phyloP scores from a whole-genome alignment of 2,113 vertebrate species.

The Tretioscincus oriximinensis region DNA sequence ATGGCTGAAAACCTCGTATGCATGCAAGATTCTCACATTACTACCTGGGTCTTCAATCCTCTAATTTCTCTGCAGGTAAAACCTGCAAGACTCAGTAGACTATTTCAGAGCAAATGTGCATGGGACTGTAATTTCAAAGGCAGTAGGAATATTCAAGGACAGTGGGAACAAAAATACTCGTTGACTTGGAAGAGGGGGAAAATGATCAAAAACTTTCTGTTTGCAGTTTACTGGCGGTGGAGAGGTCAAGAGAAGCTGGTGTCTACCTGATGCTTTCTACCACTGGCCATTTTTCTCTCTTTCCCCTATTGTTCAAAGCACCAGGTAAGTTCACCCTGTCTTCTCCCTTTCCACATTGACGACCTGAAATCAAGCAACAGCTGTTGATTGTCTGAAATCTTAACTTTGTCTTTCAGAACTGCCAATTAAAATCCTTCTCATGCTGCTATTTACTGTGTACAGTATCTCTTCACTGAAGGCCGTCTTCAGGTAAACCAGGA shows the following conservation, averaged over 20 bases:
- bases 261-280: conserved; percentile 87
- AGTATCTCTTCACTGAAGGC: conserved; percentile 83
- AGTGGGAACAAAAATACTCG: background rate
- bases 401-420: conserved; percentile 79
- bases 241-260: conserved; percentile 87
- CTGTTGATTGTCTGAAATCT: background rate
- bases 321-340: conserved; percentile 75
- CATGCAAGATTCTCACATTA: too few relatives aligned
- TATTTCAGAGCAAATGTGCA: background rate
- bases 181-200: background rate
- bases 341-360: background rate
- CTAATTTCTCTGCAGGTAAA: background rate
- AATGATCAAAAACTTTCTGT: background rate
- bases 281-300: conserved; percentile 90
- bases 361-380: background rate
- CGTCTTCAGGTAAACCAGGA: conserved; percentile 80
- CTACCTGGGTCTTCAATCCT: background rate
- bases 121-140: too few relatives aligned
- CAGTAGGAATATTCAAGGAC: background rate
- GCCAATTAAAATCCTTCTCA: conserved; percentile 88
- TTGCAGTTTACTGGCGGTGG: conserved; percentile 87
- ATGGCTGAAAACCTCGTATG: too few relatives aligned
- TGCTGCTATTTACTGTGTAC: conserved; percentile 88
- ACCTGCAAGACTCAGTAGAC: background rate
- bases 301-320: conserved; percentile 89